A percentile compares a stretch with the other conserved stretches of the same genome.
Evolutionary conservation across 2,113 vertebrate species (phyloP).

Genomic region (Cynocephalus volans): DNA sequence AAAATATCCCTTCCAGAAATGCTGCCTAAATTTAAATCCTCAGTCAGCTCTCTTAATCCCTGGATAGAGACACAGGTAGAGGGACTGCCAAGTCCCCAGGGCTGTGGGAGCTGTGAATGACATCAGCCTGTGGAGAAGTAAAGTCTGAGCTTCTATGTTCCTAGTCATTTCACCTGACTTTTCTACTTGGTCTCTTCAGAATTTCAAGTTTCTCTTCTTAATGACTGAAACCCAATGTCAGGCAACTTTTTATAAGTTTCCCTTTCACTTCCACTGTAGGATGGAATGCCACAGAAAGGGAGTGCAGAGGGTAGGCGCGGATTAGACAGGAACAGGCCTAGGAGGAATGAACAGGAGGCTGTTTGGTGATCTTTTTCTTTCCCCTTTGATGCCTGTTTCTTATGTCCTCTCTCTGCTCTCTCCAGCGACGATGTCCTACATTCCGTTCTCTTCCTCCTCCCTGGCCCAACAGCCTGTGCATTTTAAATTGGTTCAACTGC

Average conservation of each 20-base stretch:
- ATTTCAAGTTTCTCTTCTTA: not conserved
- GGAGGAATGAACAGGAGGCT: too few relatives aligned
- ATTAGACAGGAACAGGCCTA: too few relatives aligned
- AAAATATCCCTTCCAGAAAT: constrained; percentile 10
- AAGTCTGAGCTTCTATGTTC: not conserved
- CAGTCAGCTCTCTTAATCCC: not conserved
- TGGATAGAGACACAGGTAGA: not conserved
- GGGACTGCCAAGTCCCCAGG: not conserved
- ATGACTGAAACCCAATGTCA: not conserved
- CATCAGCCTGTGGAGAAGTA: not conserved
- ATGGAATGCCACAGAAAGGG: too few relatives aligned
- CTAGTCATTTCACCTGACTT: not conserved
- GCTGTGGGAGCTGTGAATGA: not conserved
- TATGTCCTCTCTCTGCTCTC: not conserved
- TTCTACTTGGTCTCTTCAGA: not conserved
- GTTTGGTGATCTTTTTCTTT: not conserved
- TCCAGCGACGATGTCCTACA: not conserved
- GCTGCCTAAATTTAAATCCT: not conserved
- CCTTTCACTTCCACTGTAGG: not conserved
- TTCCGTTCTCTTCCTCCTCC: not conserved
- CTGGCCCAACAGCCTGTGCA: not conserved
- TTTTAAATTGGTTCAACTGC: too few relatives aligned
- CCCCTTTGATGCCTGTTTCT: not conserved
- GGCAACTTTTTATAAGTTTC: not conserved
- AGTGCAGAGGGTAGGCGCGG: not conserved